A percentile compares a stretch with the other conserved stretches of the same genome.
Conservation (phyloP, 2,888 invertebrate species). For the Athalia cordata region DNA sequence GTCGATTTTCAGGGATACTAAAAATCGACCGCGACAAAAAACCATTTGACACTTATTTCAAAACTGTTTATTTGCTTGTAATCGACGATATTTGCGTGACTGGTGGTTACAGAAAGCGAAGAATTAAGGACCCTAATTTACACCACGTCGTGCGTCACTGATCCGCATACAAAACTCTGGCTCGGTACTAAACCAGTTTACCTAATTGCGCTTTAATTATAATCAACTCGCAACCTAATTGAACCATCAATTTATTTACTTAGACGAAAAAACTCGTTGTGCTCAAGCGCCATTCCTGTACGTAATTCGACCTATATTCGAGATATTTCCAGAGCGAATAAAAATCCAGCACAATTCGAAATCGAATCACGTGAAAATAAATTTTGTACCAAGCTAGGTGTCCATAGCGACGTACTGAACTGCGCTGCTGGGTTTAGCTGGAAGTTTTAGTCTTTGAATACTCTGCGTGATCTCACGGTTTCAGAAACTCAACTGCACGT, state of each 20-base stretch:
- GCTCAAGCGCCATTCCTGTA: background rate
- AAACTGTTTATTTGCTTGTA: constrained; percentile 16
- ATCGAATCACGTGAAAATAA: too few species aligned
- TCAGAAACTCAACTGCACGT: too few species aligned
- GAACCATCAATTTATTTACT: constrained; percentile 1
- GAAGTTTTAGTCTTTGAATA: too few species aligned
- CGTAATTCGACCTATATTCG: too few species aligned
- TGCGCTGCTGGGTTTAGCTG: too few species aligned
- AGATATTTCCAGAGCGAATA: too few species aligned
- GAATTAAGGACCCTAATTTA: constrained; percentile 18
- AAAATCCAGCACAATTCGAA: too few species aligned
- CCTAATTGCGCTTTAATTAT: constrained; percentile 31
- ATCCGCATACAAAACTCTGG: constrained; percentile 22
- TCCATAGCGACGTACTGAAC: too few species aligned
- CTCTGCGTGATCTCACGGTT: too few species aligned
- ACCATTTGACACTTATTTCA: background rate
- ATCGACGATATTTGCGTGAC: constrained; percentile 33
- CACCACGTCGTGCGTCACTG: constrained; percentile 26
- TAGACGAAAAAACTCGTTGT: background rate
- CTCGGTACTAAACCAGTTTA: constrained; percentile 21
- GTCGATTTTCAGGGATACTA: too few species aligned
- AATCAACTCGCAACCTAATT: constrained; percentile 19
- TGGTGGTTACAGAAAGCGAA: constrained; percentile 1
- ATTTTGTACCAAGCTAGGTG: too few species aligned
- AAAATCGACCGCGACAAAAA: background rate